phyloP scores from a whole-genome alignment of 2,797 vertebrate species.

The Karalla daura region DNA sequence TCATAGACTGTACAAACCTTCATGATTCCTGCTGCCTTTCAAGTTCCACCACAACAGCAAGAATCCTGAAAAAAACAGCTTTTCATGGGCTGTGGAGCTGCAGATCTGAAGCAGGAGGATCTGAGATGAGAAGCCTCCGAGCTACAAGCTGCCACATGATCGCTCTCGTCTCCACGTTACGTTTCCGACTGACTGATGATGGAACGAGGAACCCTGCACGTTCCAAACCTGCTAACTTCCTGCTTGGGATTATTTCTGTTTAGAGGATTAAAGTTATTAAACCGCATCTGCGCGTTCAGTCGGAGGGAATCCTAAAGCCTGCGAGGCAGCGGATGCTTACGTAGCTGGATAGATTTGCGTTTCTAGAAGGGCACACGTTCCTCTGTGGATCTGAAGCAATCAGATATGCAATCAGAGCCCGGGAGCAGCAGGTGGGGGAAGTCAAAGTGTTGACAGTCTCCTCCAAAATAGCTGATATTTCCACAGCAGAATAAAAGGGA shows the following conservation, averaged over 20 bases:
- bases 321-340: neutral
- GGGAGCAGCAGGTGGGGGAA: neutral
- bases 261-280: neutral
- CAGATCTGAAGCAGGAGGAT: neutral
- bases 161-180: conserved; percentile 23
- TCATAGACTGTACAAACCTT: neutral
- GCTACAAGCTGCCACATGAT: conserved; percentile 7
- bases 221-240: neutral
- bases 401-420: neutral
- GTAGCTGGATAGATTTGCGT: neutral
- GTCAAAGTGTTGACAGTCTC: conserved; percentile 10
- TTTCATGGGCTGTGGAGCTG: conserved; percentile 1
- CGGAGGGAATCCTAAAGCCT: neutral
- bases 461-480: conserved; percentile 10
- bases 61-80: neutral
- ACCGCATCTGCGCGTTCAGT: neutral
- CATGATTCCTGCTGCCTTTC: neutral
- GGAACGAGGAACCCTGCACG: neutral
- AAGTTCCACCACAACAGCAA: neutral
- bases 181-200: conserved; percentile 20
- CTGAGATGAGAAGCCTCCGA: conserved; percentile 18
- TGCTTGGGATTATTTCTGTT: neutral
- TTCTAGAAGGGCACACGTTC: neutral
- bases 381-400: conserved; percentile 5
- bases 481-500: neutral